A percentile compares a stretch with the other conserved stretches of the same genome.
Conservation (phyloP, 2,888 invertebrate species). For the Diplolepis rosae region DNA sequence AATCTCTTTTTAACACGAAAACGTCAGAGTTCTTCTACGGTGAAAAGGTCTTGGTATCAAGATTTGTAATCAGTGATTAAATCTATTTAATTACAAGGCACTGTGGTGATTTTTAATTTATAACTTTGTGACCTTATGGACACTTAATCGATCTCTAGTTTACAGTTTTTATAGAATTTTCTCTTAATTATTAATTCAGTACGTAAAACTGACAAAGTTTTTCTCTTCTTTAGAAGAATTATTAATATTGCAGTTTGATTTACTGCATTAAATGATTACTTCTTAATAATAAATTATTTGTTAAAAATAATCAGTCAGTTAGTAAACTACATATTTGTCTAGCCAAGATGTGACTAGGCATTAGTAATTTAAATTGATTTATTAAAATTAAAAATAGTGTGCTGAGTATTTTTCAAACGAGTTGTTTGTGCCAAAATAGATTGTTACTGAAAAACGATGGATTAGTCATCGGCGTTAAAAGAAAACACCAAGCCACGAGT, state of each 20-base stretch:
- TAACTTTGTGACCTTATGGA: background rate
- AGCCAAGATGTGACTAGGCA: too few species aligned
- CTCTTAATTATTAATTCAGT: background rate
- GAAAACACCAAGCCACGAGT: constrained; percentile 83
- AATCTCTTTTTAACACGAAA: background rate
- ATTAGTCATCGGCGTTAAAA: constrained; percentile 85
- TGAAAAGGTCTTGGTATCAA: background rate
- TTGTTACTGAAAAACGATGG: constrained; percentile 80
- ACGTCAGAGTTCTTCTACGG: background rate
- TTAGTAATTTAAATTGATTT: too few species aligned
- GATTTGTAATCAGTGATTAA: background rate
- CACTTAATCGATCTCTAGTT: background rate
- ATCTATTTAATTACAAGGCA: background rate
- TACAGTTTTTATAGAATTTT: background rate
- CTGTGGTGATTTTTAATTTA: constrained; percentile 26
- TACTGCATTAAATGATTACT: too few species aligned
- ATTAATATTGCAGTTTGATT: background rate
- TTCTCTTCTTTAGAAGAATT: background rate
- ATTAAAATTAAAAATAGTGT: constrained; percentile 18
- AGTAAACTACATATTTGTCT: constrained; percentile 4
- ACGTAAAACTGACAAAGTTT: background rate
- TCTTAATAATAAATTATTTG: too few species aligned
- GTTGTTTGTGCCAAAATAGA: constrained; percentile 76
- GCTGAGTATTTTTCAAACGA: constrained; percentile 38
- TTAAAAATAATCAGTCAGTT: constrained; percentile 18